Evolutionary conservation across 1,140 invertebrate species (phyloP).

Genomic region (Drosophila malerkotliana): DNA sequence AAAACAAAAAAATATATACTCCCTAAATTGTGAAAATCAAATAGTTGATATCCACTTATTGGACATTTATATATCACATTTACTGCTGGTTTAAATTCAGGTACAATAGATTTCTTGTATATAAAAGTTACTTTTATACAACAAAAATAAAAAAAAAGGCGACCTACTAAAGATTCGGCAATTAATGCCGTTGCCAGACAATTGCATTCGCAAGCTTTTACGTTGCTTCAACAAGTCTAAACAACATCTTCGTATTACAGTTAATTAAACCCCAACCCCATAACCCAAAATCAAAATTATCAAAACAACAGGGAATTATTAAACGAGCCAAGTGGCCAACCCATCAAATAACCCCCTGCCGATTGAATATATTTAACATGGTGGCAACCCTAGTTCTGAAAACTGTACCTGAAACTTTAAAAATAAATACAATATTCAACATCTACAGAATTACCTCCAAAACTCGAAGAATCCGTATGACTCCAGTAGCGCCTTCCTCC

Average conservation of each 20-base stretch:
- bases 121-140: too few relatives aligned
- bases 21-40: too few relatives aligned
- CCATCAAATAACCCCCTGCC: slow-evolving; percentile 1
- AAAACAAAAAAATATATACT: too few relatives aligned
- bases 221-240: slow-evolving; percentile 43
- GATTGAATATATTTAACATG: background rate
- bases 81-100: too few relatives aligned
- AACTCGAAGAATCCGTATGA: background rate
- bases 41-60: too few relatives aligned
- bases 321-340: background rate
- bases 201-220: slow-evolving; percentile 58
- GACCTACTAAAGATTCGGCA: slow-evolving; percentile 54
- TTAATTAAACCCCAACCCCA: background rate
- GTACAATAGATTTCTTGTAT: too few relatives aligned
- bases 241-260: slow-evolving; percentile 51
- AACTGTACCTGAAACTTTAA: background rate
- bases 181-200: slow-evolving; percentile 63
- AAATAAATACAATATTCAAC: background rate
- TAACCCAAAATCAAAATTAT: background rate
- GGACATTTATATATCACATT: too few relatives aligned
- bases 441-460: background rate
- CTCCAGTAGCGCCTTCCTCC: slow-evolving; percentile 30
- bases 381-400: slow-evolving; percentile 1
- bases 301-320: slow-evolving; percentile 5
- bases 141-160: background rate